These are phyloP conservation scores for Limnephilus rhombicus DNA, from an alignment of 2,888 invertebrate genomes.

Conservation along the genomic window DNA sequence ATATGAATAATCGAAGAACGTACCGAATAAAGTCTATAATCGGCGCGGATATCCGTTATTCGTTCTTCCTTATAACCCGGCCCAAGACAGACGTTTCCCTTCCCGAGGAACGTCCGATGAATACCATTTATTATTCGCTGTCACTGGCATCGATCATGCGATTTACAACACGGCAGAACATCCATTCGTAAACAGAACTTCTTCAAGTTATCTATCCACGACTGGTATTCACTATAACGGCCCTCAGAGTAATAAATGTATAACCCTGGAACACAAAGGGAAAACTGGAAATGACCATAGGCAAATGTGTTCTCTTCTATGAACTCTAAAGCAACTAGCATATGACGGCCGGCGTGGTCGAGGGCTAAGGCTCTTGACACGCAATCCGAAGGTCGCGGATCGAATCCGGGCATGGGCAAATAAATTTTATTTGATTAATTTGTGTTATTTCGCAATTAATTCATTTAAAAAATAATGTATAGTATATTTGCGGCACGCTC, in stretches of 20 bases:
- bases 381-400: too few relatives aligned
- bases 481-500: too few relatives aligned
- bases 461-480: too few relatives aligned
- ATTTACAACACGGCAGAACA: background rate
- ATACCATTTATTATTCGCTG: background rate
- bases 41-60: slow-evolving; percentile 26
- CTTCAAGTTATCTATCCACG: background rate
- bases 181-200: background rate
- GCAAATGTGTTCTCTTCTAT: background rate
- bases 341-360: too few relatives aligned
- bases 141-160: background rate
- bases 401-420: too few relatives aligned
- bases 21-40: background rate
- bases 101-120: slow-evolving; percentile 10
- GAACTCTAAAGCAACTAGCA: background rate
- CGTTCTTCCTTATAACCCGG: background rate
- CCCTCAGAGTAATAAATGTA: background rate
- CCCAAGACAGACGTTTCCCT: slow-evolving; percentile 8
- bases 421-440: too few relatives aligned
- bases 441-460: too few relatives aligned
- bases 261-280: background rate
- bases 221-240: background rate
- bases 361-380: too few relatives aligned
- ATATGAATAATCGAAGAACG: background rate
- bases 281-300: background rate